These are phyloP conservation scores for Hoplias malabaricus DNA, from an alignment of 2,113 vertebrate genomes.

Conservation along the genomic window DNA sequence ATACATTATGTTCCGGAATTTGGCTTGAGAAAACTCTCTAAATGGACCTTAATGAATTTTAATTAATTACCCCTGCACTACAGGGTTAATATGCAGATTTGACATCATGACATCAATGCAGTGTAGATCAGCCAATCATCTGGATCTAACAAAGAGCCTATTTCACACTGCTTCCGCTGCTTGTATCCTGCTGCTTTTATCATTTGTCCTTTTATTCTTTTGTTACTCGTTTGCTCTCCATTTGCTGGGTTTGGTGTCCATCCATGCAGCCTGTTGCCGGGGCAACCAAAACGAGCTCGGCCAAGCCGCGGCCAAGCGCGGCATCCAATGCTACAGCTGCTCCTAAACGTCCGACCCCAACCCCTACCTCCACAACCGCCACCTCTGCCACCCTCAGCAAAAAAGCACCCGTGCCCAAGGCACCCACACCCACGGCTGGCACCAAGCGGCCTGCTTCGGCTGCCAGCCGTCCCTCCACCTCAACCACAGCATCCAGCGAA, in stretches of 20 bases:
- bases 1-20: too few relatives aligned
- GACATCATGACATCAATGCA: background rate
- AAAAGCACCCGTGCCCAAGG: slow-evolving; percentile 77
- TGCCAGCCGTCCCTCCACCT: slow-evolving; percentile 55
- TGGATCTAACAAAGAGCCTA: slow-evolving; percentile 46
- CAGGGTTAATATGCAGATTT: background rate
- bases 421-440: slow-evolving; percentile 62
- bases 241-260: slow-evolving; percentile 59
- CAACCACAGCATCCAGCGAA: slow-evolving; percentile 61
- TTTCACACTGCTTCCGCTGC: slow-evolving; percentile 54
- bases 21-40: too few relatives aligned
- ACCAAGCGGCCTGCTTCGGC: slow-evolving; percentile 64
- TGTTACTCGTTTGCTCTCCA: slow-evolving; percentile 54
- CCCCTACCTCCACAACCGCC: slow-evolving; percentile 57
- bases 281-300: slow-evolving; percentile 70
- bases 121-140: background rate
- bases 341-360: slow-evolving; percentile 73
- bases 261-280: slow-evolving; percentile 73
- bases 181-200: slow-evolving; percentile 54
- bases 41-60: too few relatives aligned
- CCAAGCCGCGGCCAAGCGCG: slow-evolving; percentile 73
- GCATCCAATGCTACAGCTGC: slow-evolving; percentile 54
- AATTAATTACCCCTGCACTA: background rate
- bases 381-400: slow-evolving; percentile 71
- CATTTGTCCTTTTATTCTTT: slow-evolving; percentile 53